Base-by-base conservation (phyloP, 2,888 invertebrate species). In the Synergus japonicus region DNA sequence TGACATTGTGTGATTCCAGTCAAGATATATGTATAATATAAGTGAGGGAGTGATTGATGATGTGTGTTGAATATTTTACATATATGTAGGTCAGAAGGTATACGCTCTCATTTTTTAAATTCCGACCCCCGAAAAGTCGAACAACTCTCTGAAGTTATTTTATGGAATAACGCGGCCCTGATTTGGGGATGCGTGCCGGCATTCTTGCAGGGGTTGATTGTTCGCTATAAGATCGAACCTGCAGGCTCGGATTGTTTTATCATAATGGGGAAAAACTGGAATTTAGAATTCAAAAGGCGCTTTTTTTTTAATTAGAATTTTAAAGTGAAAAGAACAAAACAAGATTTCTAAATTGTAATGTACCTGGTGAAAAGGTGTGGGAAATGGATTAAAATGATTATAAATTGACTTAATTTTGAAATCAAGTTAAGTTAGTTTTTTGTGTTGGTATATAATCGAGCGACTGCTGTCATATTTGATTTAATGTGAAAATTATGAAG, bases 81-180 rank as follows among this genome's bases (percentile, higher is more conserved):
- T 69, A 69, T 15, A 81, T 83, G 79, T 83, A 81, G 82, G 82
- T 81, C 79, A 81, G 49, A 81, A 81, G 79, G 77, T 77, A 77
- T 63, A 77, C 54, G 65, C 78, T 81, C 79, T 80, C 77, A 78
- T 79, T 76, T 78, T 49, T n/a, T 49, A 29, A 69, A 49, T 69
- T 29, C 29, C 49, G 37, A 54, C 29, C 29, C 15, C 37, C 69
- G 29, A 73, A 73, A 73, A 73, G n/a, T 54, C 73, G 54, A 73
- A 10, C 37, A 73, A 73, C n/a, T 37, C 49, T 73, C 37, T 54
- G 37, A 37, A 54, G 49, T 54, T 73, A 54, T 54, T 73, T 4
- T 44, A 67, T 49, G 54, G 22, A 73, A 37, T 29, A n/a, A 37
- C 29, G n/a, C 54, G 54, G 73, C 49, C 54, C 54, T 73, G 73